Evolutionary conservation across 2,888 invertebrate genomes (phyloP).

Genomic region (Eupsilia transversa): DNA sequence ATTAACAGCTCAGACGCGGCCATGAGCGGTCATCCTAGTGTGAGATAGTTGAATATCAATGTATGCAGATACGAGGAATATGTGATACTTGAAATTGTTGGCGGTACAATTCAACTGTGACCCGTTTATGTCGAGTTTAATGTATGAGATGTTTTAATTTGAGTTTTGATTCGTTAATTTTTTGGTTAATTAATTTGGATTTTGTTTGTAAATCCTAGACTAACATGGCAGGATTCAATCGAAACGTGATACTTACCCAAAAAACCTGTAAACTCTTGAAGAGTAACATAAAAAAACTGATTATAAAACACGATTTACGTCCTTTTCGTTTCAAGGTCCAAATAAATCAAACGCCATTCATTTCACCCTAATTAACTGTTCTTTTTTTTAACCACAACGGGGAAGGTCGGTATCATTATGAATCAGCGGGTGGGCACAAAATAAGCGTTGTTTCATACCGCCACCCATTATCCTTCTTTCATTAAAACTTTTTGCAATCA

Average conservation of each 20-base stretch:
- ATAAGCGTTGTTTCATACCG: conserved; percentile 52
- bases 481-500: conserved; percentile 68
- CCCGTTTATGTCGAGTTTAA: conserved; percentile 15
- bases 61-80: conserved; percentile 46
- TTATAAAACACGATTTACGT: background rate
- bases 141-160: background rate
- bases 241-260: background rate
- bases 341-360: conserved; percentile 29
- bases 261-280: background rate
- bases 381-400: no score
- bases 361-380: conserved; percentile 39
- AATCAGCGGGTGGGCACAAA: conserved; percentile 52
- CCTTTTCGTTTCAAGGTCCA: background rate
- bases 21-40: conserved; percentile 45
- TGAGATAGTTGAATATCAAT: conserved; percentile 55
- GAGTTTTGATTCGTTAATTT: background rate
- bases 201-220: background rate
- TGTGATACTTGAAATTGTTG: background rate
- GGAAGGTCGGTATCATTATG: no score
- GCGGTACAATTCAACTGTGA: conserved; percentile 40
- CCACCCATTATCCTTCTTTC: conserved; percentile 64
- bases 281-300: background rate
- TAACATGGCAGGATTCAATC: background rate
- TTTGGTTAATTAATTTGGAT: background rate
- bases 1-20: conserved; percentile 52